phyloP scores from a whole-genome alignment of 2,797 vertebrate species.

The Lemur catta region DNA sequence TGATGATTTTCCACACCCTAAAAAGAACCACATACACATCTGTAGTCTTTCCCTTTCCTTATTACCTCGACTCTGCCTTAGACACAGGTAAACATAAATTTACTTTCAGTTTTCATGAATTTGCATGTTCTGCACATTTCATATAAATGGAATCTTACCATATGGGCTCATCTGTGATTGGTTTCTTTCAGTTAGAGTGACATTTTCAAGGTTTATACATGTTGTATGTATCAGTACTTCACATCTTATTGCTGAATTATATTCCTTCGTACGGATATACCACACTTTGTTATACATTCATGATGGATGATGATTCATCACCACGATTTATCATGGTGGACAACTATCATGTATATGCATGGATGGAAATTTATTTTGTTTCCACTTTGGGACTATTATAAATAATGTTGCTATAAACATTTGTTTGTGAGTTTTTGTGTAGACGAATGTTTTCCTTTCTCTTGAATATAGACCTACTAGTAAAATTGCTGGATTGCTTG shows the following conservation, averaged over 20 bases:
- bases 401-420: not conserved
- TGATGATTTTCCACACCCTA: not conserved
- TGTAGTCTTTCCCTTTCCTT: not conserved
- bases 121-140: not conserved
- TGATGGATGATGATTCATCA: not conserved
- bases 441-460: not conserved
- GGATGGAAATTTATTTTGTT: not conserved
- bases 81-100: not conserved
- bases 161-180: not conserved
- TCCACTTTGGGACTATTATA: not conserved
- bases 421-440: not conserved
- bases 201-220: not conserved
- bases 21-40: not conserved
- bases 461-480: not conserved
- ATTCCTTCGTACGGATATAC: no score
- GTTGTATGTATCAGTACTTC: not conserved
- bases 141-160: not conserved
- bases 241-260: not conserved
- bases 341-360: fast-evolving
- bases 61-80: no score
- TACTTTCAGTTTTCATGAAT: not conserved
- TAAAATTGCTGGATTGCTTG: not conserved
- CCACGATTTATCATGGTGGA: not conserved
- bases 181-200: not conserved
- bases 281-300: not conserved